Percentiles rank a stretch among this genome's conserved stretches.
These are phyloP conservation scores for Caenorhabditis afra DNA, from an alignment of 2,888 invertebrate genomes.

Conservation along the genomic window DNA sequence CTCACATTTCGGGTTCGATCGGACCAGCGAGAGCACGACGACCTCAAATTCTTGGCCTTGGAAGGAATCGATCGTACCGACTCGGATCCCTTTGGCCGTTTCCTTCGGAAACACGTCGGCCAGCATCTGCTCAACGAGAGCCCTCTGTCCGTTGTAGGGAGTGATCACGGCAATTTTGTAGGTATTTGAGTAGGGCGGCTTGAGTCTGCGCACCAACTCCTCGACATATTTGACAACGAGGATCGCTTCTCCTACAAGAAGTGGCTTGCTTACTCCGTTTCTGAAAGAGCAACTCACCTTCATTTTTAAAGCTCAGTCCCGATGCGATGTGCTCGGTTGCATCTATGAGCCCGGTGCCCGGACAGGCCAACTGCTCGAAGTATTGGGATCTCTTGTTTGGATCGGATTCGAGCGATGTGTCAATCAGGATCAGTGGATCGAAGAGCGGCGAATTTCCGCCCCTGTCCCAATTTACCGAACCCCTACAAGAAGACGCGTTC, in stretches of 20 bases:
- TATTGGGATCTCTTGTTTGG: neutral
- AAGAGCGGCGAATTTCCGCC: neutral
- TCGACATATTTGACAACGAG: constrained; percentile 8
- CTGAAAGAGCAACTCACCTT: neutral
- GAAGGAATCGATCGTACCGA: constrained; percentile 36
- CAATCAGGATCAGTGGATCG: constrained; percentile 3
- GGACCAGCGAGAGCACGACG: constrained; percentile 42
- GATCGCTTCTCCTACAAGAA: constrained; percentile 28
- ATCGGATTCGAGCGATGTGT: constrained; percentile 2
- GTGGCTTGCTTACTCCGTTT: neutral
- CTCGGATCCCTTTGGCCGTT: neutral
- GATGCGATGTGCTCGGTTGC: too few species aligned
- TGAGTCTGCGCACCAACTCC: neutral
- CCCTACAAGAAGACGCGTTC: too few species aligned
- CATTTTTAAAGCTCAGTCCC: neutral
- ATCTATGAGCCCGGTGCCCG: too few species aligned
- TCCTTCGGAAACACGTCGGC: neutral
- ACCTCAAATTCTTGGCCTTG: constrained; percentile 47
- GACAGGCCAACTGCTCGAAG: neutral
- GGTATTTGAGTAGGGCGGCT: neutral
- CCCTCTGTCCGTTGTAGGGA: constrained; percentile 38
- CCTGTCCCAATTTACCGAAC: neutral
- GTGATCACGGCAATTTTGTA: constrained; percentile 22
- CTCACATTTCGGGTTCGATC: constrained; percentile 25
- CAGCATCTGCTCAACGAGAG: neutral